Evolutionary conservation across 1,140 invertebrate species (phyloP), one percentile per base, ranked within the genome.

Genomic region (Ceratoteleas bidentatus): DNA sequence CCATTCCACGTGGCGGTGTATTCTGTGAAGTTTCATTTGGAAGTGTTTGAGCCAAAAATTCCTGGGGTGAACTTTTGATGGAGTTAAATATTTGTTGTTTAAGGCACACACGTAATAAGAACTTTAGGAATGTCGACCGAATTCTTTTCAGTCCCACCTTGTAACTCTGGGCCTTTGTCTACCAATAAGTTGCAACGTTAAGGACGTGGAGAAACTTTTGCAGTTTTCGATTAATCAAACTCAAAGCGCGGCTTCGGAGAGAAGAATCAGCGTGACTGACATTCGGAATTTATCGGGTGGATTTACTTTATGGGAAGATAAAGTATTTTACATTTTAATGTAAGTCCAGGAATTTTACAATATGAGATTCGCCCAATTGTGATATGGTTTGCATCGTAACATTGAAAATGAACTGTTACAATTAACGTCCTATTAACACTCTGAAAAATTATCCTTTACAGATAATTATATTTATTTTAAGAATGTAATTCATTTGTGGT

Each of bases 111-210:
- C 4, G 24, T 24, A 24, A 4, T 24, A 24, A 24, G 24, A 24
- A 24, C 4, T 24, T 24, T 4, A 24, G 24, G 24, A 24, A 24
- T 24, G 24, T 34, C 3, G 54, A 24, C 40, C 34, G 13, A 72
- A 68, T 64, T 43, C 57, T n/a, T 77, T 69, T 13, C 43, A 91
- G 89, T 83, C 65, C 24, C 83, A 84, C 47, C 61, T 72, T 14
- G 83, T 91, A 54, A 81, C 70, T 6, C 64, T 91, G 32, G 89
- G 90, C 9, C 34, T 90, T 6, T 91, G 90, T 61, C 52, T 90
- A 15, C 90, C 90, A 36, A 69, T 76, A 16, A 81, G 72, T n/a
- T 91, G 90, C 58, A 56, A 14, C 6, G 36, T 70, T 5, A 8
- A 69, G 4, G 90, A 90, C 49, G 78, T 89, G 0, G 64, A 81